Conservation (phyloP, 1,140 invertebrate genomes). For the Ostrea denselamellosa region DNA sequence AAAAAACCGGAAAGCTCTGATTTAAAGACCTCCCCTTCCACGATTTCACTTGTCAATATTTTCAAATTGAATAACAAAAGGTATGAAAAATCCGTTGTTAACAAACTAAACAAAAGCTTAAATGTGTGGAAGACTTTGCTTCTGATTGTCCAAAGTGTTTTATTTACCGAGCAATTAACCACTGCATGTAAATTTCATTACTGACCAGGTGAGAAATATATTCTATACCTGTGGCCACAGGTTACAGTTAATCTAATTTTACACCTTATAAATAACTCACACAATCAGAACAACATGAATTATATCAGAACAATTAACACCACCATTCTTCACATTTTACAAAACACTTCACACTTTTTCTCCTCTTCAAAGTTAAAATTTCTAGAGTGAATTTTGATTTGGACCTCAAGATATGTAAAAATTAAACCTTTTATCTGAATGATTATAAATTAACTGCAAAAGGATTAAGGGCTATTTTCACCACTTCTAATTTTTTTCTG, state of each 20-base stretch:
- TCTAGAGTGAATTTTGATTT: not conserved
- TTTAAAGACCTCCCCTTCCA: slow-evolving; percentile 25
- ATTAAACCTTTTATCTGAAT: slow-evolving; percentile 11
- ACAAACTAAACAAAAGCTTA: slow-evolving; percentile 16
- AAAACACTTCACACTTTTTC: slow-evolving; percentile 4
- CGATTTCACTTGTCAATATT: slow-evolving; percentile 26
- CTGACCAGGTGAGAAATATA: slow-evolving; percentile 35
- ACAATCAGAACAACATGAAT: not conserved
- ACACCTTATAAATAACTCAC: slow-evolving; percentile 34
- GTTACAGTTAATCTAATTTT: slow-evolving; percentile 29
- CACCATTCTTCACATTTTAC: slow-evolving; percentile 4
- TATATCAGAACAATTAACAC: slow-evolving; percentile 37
- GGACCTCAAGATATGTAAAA: slow-evolving; percentile 3
- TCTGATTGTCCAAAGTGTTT: slow-evolving; percentile 16
- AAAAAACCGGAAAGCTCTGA: not conserved
- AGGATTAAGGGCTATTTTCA: not conserved
- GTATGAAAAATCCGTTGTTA: slow-evolving; percentile 31
- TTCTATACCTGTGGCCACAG: slow-evolving; percentile 24
- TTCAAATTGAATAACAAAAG: slow-evolving; percentile 36
- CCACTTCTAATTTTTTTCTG: not conserved
- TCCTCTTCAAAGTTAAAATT: slow-evolving; percentile 13
- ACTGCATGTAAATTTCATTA: slow-evolving; percentile 32
- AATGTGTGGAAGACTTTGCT: not conserved
- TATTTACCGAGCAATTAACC: slow-evolving; percentile 36
- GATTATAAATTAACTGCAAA: not conserved